These are phyloP conservation scores for Drosophila melanosoma DNA, from an alignment of 2,888 invertebrate genomes.

Conservation along the genomic window DNA sequence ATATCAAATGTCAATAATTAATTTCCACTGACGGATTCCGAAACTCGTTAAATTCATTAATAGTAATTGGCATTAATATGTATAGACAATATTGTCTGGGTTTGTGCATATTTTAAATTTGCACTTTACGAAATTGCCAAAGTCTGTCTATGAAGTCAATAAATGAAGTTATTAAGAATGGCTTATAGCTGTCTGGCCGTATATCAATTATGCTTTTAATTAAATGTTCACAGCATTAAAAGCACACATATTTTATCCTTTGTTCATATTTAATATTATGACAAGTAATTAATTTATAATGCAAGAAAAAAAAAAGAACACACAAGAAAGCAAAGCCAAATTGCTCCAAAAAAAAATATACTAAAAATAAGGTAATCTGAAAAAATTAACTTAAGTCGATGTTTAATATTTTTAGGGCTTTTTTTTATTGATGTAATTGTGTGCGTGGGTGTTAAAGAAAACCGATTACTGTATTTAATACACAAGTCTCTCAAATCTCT, in stretches of 20 bases:
- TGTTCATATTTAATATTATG: not conserved
- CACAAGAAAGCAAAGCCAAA: not conserved
- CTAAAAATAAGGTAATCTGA: slow-evolving; percentile 19
- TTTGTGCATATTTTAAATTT: not conserved
- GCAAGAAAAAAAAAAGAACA: not conserved
- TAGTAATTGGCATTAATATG: not conserved
- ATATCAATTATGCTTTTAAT: not conserved
- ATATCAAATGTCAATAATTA: not conserved
- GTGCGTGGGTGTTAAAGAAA: slow-evolving; percentile 11
- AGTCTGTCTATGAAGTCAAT: not conserved
- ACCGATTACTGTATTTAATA: slow-evolving; percentile 10
- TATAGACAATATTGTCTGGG: not conserved
- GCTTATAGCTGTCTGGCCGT: not conserved
- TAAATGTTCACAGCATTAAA: not conserved
- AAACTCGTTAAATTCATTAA: not conserved
- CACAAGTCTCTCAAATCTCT: not conserved
- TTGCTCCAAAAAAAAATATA: slow-evolving; percentile 36
- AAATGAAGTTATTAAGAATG: not conserved
- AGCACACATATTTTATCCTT: not conserved
- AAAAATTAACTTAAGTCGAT: not conserved
- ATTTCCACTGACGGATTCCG: not conserved
- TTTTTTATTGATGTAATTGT: not conserved
- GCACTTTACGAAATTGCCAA: not conserved
- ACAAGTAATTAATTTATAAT: not conserved
- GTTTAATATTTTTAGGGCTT: not conserved